Evolutionary conservation across 2,888 invertebrate species (phyloP).

Genomic region (Hypselothyrea guttata): DNA sequence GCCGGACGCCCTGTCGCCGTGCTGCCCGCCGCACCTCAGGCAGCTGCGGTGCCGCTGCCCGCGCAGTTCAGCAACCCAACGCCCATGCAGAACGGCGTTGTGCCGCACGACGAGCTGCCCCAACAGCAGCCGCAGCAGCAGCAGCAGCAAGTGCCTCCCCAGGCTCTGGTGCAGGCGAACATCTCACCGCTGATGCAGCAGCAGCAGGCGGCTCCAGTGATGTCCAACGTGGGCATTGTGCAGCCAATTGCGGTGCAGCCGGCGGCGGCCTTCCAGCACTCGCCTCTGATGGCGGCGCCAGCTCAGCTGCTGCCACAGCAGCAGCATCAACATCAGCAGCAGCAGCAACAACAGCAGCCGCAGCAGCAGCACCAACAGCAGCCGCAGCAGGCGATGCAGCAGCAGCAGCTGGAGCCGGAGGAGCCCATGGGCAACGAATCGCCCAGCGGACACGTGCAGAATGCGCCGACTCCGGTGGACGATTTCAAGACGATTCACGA

Average conservation of each 20-base stretch:
- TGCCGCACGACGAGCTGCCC: slow-evolving; percentile 81
- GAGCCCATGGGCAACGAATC: slow-evolving; percentile 39
- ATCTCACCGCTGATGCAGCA: slow-evolving; percentile 80
- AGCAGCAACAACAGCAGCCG: slow-evolving; percentile 34
- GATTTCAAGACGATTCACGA: slow-evolving; percentile 77
- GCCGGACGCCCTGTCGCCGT: slow-evolving; percentile 78
- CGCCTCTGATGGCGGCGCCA: slow-evolving; percentile 60
- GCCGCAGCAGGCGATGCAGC: slow-evolving; percentile 41
- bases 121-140: slow-evolving; percentile 72
- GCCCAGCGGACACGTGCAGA: slow-evolving; percentile 60
- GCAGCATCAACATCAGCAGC: slow-evolving; percentile 49
- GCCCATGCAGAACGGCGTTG: slow-evolving; percentile 80
- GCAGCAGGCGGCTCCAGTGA: slow-evolving; percentile 45
- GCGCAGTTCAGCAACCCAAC: slow-evolving; percentile 73
- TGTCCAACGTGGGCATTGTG: slow-evolving; percentile 58
- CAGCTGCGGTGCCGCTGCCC: slow-evolving; percentile 70
- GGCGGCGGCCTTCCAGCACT: slow-evolving; percentile 70
- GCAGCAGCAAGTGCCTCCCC: slow-evolving; percentile 78
- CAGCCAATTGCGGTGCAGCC: slow-evolving; percentile 59
- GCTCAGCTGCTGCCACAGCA: slow-evolving; percentile 47
- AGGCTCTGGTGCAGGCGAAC: slow-evolving; percentile 81
- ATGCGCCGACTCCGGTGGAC: slow-evolving; percentile 52
- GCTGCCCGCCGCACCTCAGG: slow-evolving; percentile 70
- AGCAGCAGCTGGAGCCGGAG: slow-evolving; percentile 48
- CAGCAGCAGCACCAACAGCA: slow-evolving; percentile 49